Evolutionary conservation across 2,797 vertebrate genomes (phyloP).

Genomic region (Cyclopterus lumpus): DNA sequence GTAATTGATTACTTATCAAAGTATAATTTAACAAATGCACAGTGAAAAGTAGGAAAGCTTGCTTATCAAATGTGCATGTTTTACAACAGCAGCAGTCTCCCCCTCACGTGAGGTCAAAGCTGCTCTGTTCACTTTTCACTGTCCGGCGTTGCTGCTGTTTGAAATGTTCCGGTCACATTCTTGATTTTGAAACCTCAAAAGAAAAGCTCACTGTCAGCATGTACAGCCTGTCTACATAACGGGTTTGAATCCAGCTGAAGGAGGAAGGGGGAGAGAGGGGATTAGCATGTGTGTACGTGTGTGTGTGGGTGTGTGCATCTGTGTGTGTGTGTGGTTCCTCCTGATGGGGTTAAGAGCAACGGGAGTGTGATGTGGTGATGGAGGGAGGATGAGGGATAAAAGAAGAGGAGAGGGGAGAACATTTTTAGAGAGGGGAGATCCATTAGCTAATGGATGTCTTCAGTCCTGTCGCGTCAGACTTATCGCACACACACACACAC

Average conservation of each 20-base stretch:
- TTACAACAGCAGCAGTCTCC: background rate
- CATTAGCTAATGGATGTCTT: conserved; percentile 96
- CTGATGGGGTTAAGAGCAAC: conserved; percentile 76
- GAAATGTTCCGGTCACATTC: conserved; percentile 11
- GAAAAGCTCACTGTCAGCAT: conserved; percentile 11
- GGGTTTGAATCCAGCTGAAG: conserved; percentile 72
- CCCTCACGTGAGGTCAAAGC: conserved; percentile 12
- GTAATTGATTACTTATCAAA: background rate
- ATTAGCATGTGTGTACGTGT: background rate
- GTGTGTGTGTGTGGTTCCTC: conserved; percentile 52
- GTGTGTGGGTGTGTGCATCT: conserved; percentile 8
- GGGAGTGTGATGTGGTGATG: conserved; percentile 69
- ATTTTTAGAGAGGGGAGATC: conserved; percentile 75
- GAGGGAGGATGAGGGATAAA: conserved; percentile 70
- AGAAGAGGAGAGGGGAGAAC: conserved; percentile 45
- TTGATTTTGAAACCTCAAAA: conserved; percentile 46
- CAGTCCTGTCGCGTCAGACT: conserved; percentile 82
- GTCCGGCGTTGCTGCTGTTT: conserved; percentile 11
- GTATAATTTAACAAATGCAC: background rate
- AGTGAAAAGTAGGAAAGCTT: background rate
- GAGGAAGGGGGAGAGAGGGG: conserved; percentile 13
- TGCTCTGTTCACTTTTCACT: conserved; percentile 4
- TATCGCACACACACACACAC: conserved; percentile 15
- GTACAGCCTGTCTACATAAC: conserved; percentile 46
- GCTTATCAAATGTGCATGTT: background rate